Conservation (phyloP, 1,140 invertebrate species). For the Musca domestica region DNA sequence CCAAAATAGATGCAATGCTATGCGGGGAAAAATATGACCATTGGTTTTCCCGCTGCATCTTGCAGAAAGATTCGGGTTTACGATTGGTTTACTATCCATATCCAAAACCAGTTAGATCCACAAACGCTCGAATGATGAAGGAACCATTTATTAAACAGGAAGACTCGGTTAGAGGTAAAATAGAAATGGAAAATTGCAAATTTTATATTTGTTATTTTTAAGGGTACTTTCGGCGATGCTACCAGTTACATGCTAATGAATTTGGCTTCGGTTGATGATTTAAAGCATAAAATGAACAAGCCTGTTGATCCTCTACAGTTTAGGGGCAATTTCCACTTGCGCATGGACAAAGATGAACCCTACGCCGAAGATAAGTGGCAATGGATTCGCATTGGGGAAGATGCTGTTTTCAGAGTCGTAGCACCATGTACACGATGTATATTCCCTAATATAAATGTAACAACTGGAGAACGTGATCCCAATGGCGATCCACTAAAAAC, state of each 20-base stretch:
- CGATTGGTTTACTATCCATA: conserved; percentile 61
- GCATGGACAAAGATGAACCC: conserved; percentile 50
- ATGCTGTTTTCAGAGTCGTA: conserved; percentile 49
- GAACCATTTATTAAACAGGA: conserved; percentile 39
- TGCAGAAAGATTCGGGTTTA: conserved; percentile 58
- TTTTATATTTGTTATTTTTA: conserved; percentile 5
- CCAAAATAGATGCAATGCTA: conserved; percentile 57
- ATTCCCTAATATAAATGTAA: conserved; percentile 61
- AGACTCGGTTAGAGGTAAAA: conserved; percentile 37
- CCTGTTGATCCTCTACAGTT: conserved; percentile 58
- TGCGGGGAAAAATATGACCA: conserved; percentile 63
- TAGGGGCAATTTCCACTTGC: conserved; percentile 57
- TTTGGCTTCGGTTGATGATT: conserved; percentile 54
- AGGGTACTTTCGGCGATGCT: conserved; percentile 57
- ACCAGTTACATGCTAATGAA: conserved; percentile 57
- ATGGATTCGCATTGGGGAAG: conserved; percentile 49
- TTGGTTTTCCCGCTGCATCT: conserved; percentile 63
- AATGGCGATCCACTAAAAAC: conserved; percentile 61
- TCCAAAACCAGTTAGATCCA: conserved; percentile 47
- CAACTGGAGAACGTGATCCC: conserved; percentile 56
- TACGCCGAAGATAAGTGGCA: conserved; percentile 55
- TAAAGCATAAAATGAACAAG: conserved; percentile 50
- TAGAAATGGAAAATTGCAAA: neutral
- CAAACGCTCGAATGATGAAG: conserved; percentile 30
- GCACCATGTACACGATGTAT: conserved; percentile 58